phyloP scores from a whole-genome alignment of 2,888 invertebrate genomes.

The Erebia palarica region DNA sequence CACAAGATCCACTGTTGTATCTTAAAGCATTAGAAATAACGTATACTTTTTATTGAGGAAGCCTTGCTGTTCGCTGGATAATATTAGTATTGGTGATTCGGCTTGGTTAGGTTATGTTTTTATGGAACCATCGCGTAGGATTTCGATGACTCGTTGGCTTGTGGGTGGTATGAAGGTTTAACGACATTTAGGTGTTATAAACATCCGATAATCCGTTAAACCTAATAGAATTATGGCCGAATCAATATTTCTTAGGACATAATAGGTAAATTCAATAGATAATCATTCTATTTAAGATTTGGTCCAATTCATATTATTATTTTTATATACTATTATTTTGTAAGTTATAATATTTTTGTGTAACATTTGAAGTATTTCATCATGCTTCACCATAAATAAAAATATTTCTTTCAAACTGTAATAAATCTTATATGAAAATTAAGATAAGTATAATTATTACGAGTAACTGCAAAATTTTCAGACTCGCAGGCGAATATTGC shows the following conservation, averaged over 20 bases:
- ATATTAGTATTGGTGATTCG: conserved; percentile 29
- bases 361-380: too few species aligned
- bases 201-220: conserved; percentile 23
- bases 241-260: conserved; percentile 14
- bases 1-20: neutral
- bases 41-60: neutral
- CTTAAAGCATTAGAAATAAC: neutral
- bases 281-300: neutral
- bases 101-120: conserved; percentile 38
- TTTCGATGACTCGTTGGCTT: conserved; percentile 39
- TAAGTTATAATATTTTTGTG: too few species aligned
- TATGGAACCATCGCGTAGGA: conserved; percentile 39
- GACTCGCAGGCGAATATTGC: too few species aligned
- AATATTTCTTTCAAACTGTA: too few species aligned
- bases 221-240: conserved; percentile 11
- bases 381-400: too few species aligned
- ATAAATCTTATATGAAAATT: too few species aligned
- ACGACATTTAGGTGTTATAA: conserved; percentile 28
- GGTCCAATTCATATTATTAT: neutral
- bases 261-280: neutral
- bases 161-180: conserved; percentile 38
- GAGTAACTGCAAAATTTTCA: too few species aligned
- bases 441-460: too few species aligned
- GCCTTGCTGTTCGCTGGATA: neutral
- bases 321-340: too few species aligned